Evolutionary conservation across 2,797 vertebrate genomes (phyloP).

Genomic region (Sebastes trivittatus): DNA sequence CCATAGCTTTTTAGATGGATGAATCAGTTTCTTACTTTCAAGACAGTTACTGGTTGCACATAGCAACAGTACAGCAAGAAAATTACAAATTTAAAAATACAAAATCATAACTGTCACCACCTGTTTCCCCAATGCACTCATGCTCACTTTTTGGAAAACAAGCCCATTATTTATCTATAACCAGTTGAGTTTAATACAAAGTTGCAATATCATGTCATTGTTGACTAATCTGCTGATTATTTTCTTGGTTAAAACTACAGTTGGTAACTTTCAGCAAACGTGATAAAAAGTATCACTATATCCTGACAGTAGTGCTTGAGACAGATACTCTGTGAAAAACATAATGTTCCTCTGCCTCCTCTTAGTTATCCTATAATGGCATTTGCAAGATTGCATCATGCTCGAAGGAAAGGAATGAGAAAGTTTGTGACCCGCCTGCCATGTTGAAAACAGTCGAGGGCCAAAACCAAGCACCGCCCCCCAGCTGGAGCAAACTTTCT

Average conservation of each 20-base stretch:
- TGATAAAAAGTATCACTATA: too few species aligned
- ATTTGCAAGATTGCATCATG: too few species aligned
- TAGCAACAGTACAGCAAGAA: neutral
- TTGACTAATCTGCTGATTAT: neutral
- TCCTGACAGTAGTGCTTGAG: too few species aligned
- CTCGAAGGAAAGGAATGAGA: too few species aligned
- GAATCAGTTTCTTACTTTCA: neutral
- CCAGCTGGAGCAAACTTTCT: too few species aligned
- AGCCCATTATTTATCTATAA: neutral
- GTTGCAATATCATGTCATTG: neutral
- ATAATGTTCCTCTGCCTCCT: too few species aligned
- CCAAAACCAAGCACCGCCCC: too few species aligned
- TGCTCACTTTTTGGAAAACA: neutral
- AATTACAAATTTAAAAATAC: neutral
- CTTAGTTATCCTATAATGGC: too few species aligned
- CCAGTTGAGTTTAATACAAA: neutral
- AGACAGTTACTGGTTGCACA: neutral
- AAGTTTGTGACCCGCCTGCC: too few species aligned
- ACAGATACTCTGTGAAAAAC: too few species aligned
- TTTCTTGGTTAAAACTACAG: accelerated
- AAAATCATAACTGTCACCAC: neutral
- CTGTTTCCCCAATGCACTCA: neutral
- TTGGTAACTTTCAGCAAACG: too few species aligned
- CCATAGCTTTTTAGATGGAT: neutral
- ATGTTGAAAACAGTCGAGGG: too few species aligned